phyloP scores from a whole-genome alignment of 2,113 vertebrate species.

The Paradoxurus hermaphroditus region DNA sequence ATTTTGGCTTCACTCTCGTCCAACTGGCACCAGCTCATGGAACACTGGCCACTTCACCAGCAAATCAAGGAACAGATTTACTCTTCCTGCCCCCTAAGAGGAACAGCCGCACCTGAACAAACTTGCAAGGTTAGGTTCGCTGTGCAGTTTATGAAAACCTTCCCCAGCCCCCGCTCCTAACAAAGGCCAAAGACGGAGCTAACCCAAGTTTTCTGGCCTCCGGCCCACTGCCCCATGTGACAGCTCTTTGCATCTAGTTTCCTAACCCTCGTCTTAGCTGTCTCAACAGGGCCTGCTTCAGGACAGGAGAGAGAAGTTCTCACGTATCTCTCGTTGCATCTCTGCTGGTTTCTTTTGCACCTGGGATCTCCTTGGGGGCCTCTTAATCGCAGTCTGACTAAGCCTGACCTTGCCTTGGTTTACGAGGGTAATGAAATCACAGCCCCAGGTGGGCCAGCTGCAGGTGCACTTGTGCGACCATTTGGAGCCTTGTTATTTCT shows the following conservation, averaged over 20 bases:
- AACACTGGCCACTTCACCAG: slow-evolving; percentile 33
- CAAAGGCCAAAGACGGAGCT: slow-evolving; percentile 36
- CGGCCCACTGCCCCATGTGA: not conserved
- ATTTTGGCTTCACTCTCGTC: slow-evolving; percentile 7
- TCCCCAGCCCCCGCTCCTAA: not conserved
- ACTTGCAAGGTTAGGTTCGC: slow-evolving; percentile 10
- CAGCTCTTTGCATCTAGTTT: not conserved
- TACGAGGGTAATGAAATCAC: slow-evolving; percentile 74
- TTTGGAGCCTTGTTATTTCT: slow-evolving; percentile 64
- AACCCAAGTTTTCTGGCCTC: not conserved
- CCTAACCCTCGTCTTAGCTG: not conserved
- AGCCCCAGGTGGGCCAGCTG: slow-evolving; percentile 64
- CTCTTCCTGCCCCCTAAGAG: slow-evolving; percentile 31
- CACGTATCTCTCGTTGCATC: slow-evolving; percentile 23
- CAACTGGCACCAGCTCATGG: slow-evolving; percentile 46
- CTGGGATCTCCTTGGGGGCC: slow-evolving; percentile 63
- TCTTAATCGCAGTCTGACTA: slow-evolving; percentile 67
- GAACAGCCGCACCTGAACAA: slow-evolving; percentile 64
- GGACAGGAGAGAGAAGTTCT: slow-evolving; percentile 50
- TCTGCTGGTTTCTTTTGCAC: slow-evolving; percentile 45
- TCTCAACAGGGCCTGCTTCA: not conserved
- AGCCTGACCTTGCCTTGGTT: slow-evolving; percentile 69
- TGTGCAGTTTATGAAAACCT: slow-evolving; percentile 31
- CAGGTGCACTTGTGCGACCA: slow-evolving; percentile 53
- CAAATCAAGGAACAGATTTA: slow-evolving; percentile 39